Evolutionary conservation across 2,797 vertebrate species (phyloP).

Genomic region (Pteropus rufus): DNA sequence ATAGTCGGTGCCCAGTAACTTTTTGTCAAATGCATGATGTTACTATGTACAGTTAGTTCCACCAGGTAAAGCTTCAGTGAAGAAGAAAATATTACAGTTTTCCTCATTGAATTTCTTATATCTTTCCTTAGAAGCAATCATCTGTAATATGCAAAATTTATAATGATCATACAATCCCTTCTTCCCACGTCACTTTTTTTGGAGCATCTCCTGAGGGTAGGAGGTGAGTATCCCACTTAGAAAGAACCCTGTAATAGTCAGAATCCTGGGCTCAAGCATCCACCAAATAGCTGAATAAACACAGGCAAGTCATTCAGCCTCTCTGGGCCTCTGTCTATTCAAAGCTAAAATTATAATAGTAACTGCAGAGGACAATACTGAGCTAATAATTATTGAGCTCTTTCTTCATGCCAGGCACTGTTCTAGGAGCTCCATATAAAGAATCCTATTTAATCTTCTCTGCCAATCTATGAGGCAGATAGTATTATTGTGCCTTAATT

Average conservation of each 20-base stretch:
- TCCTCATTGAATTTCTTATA: background rate
- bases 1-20: background rate
- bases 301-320: background rate
- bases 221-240: background rate
- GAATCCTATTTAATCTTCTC: background rate
- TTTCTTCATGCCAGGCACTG: background rate
- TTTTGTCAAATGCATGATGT: background rate
- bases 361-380: background rate
- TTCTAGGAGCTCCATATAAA: background rate
- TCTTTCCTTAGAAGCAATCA: background rate
- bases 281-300: background rate
- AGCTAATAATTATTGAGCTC: background rate
- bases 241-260: background rate
- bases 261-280: background rate
- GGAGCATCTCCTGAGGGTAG: background rate
- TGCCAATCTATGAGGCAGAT: background rate
- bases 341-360: background rate
- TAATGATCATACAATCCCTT: background rate
- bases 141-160: background rate
- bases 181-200: background rate
- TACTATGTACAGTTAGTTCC: background rate
- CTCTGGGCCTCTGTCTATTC: background rate
- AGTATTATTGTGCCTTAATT: background rate
- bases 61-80: background rate
- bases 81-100: background rate